Percentiles rank a stretch among this genome's conserved stretches.
Evolutionary conservation across 64 coral and sea anemone genomes (phyloP).

Genomic region (Stichodactyla helianthus): DNA sequence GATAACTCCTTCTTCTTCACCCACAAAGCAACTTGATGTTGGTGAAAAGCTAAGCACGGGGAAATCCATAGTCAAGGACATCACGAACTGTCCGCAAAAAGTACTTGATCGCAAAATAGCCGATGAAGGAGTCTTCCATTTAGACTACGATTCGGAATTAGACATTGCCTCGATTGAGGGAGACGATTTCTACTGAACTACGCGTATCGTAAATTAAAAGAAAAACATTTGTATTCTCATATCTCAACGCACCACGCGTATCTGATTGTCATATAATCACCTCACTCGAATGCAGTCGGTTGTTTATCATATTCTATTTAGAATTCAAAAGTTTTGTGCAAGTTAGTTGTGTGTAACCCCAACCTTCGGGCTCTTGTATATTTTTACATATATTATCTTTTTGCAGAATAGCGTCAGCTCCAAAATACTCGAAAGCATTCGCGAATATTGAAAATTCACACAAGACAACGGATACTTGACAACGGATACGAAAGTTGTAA

Average conservation of each 20-base stretch:
- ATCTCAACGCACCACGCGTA: conserved; percentile 5
- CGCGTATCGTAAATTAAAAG: neutral
- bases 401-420: conserved; percentile 32
- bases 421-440: conserved; percentile 24
- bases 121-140: conserved; percentile 59
- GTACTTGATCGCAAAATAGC: conserved; percentile 36
- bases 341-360: conserved; percentile 23
- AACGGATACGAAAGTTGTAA: conserved; percentile 18
- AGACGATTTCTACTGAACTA: conserved; percentile 56
- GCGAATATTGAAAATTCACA: neutral
- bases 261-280: neutral
- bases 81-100: conserved; percentile 15
- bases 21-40: conserved; percentile 76
- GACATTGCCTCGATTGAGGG: conserved; percentile 87
- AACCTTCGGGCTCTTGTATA: conserved; percentile 63
- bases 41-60: conserved; percentile 16
- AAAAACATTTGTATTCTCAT: conserved; percentile 20
- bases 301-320: conserved; percentile 91
- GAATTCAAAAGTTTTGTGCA: conserved; percentile 26
- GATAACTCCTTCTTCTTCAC: conserved; percentile 85
- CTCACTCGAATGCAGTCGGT: conserved; percentile 47
- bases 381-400: conserved; percentile 99
- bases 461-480: neutral
- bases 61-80: neutral
- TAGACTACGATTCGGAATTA: conserved; percentile 73